Conservation (phyloP, 2,797 vertebrate genomes). For the Leucoraja ocellata region DNA sequence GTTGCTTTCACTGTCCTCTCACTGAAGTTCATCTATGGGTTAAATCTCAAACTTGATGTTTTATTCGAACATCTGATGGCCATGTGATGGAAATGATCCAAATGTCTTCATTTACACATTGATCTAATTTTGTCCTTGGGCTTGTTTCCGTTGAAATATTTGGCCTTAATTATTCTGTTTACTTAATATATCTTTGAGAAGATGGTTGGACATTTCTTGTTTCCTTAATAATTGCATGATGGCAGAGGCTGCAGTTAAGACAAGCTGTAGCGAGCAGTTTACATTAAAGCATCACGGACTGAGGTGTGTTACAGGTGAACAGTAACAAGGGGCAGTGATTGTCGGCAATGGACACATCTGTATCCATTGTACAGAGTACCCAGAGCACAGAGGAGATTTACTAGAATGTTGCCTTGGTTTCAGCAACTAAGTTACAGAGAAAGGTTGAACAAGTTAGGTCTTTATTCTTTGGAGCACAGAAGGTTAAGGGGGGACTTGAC, state of each 20-base stretch:
- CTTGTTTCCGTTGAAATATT: constrained; percentile 19
- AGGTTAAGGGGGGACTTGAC: too few species aligned
- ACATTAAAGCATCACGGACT: neutral
- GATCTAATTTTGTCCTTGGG: neutral
- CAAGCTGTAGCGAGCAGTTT: neutral
- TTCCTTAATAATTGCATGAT: neutral
- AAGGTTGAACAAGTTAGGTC: too few species aligned
- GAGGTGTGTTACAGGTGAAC: neutral
- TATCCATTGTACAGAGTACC: too few species aligned
- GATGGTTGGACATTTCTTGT: neutral
- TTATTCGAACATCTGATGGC: constrained; percentile 4
- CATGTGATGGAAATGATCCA: constrained; percentile 17
- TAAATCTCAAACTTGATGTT: constrained; percentile 4
- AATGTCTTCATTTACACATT: neutral
- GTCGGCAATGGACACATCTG: too few species aligned
- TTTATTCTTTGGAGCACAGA: too few species aligned
- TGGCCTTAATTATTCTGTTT: neutral
- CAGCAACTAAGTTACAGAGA: too few species aligned
- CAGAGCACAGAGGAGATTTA: too few species aligned
- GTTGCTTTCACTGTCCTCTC: neutral
- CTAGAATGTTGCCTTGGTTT: too few species aligned
- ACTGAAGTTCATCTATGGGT: constrained; percentile 6
- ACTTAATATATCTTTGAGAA: neutral
- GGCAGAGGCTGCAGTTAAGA: neutral
- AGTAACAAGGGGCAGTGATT: neutral